Percentiles rank a stretch among this genome's conserved stretches.
phyloP scores from a whole-genome alignment of 2,797 vertebrate genomes.

The Micromesistius poutassou region DNA sequence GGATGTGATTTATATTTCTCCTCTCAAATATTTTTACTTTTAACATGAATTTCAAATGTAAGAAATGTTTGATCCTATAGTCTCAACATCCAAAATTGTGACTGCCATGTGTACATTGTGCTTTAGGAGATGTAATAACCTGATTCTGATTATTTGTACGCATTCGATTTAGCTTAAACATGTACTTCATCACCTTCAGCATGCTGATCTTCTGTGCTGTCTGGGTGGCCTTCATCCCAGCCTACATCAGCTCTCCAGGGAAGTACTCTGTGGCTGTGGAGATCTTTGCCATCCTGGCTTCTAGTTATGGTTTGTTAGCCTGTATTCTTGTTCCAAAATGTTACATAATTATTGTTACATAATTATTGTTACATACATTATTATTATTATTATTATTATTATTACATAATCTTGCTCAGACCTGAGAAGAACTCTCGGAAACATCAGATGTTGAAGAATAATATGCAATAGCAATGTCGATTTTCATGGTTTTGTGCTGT shows the following conservation, averaged over 20 bases:
- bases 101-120: not conserved
- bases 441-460: constrained; percentile 25
- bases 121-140: not conserved
- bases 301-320: constrained; percentile 74
- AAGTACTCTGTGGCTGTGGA: constrained; percentile 76
- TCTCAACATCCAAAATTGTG: too few species aligned
- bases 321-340: constrained; percentile 71
- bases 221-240: constrained; percentile 76
- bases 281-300: constrained; percentile 78
- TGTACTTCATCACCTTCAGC: constrained; percentile 79
- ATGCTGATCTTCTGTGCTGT: constrained; percentile 79
- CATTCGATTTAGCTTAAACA: constrained; percentile 74
- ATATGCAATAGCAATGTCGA: not conserved
- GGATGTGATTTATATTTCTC: not conserved
- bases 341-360: too few species aligned
- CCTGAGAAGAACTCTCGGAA: constrained; percentile 56
- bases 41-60: not conserved
- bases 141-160: not conserved
- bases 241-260: constrained; percentile 77
- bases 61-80: too few species aligned
- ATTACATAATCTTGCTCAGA: constrained; percentile 54
- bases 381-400: too few species aligned
- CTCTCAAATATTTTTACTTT: not conserved
- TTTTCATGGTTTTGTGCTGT: not conserved
- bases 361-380: too few species aligned